Evolutionary conservation across 2,888 invertebrate genomes (phyloP), one percentile per base, ranked within the genome.

Genomic region (Folsomia candida): DNA sequence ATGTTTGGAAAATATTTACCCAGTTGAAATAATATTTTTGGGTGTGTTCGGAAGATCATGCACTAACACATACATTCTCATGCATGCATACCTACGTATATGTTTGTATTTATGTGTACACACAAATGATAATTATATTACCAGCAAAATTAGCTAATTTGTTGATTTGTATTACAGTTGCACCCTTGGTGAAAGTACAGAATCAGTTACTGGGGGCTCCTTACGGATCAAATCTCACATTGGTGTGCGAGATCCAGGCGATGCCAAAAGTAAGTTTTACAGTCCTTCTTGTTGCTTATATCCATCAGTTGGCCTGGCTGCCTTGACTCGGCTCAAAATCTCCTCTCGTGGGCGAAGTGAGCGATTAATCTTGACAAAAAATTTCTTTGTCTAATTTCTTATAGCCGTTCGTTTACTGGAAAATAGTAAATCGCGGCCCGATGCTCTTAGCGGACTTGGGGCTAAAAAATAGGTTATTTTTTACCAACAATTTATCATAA

Each of bases 141-240:
- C 37, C 37, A 9, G 37, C 37, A 37, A 37, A 37, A 54, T 14
- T 54, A 54, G n/a, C 22, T 14, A 54, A 20, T 54, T 6, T 54
- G 6, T 54, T 54, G 54, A 14, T 54, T 54, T 14, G 37, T 37
- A 37, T 78, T 80, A 2, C 86, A 94, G 94, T 95, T 86, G 90
- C 91, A 67, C 94, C 94, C 29, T 89, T 90, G 81, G 92, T 94
- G 76, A 92, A 91, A 85, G 93, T 93, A 80, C 91, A 93, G 80
- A 93, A 92, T 84, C 94, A 94, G 84, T 86, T 94, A 80, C 86
- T 94, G 63, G 94, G 94, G 22, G 91, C 93, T 1, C 93, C 94
- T 1, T 84, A 93, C 58, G 91, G 91, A 67, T 92, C 92, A 0
- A 91, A 93, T 83, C 93, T 94, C 37, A 90, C 91, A 79, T 85